Percentiles rank a stretch among this genome's conserved stretches.
Evolutionary conservation across 2,888 invertebrate genomes (phyloP).

Genomic region (Acanthacorydalis orientalis): DNA sequence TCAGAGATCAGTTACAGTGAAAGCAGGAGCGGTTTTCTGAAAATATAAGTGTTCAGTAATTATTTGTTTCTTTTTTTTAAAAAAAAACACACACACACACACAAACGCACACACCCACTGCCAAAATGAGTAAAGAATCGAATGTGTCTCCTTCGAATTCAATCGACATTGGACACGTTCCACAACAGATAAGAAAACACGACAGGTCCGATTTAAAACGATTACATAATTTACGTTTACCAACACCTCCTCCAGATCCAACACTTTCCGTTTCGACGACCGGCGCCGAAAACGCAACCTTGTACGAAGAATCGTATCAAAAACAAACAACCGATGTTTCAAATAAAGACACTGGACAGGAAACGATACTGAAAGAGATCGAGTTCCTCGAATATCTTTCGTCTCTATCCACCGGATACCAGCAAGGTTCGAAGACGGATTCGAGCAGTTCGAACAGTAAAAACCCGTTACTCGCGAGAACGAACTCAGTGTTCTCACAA

Average conservation of each 20-base stretch:
- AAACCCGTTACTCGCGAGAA: constrained; percentile 30
- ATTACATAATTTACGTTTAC: constrained; percentile 19
- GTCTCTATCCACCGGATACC: constrained; percentile 19
- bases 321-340: not conserved
- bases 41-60: too few species aligned
- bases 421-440: constrained; percentile 8
- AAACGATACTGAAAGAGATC: constrained; percentile 18
- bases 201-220: constrained; percentile 11
- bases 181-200: too few species aligned
- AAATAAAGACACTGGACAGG: constrained; percentile 5
- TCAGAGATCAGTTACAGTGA: too few species aligned
- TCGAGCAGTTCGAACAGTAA: constrained; percentile 6
- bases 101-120: too few species aligned
- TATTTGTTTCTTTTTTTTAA: too few species aligned
- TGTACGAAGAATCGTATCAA: constrained; percentile 2
- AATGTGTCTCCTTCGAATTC: too few species aligned
- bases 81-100: too few species aligned
- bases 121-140: too few species aligned
- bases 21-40: too few species aligned
- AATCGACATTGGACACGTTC: too few species aligned
- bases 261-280: not conserved
- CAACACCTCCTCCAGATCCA: constrained; percentile 30
- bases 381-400: constrained; percentile 30
- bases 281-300: not conserved
- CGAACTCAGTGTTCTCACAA: constrained; percentile 35